Evolutionary conservation across 2,113 vertebrate species (phyloP).

Genomic region (Hippocampus zosterae): DNA sequence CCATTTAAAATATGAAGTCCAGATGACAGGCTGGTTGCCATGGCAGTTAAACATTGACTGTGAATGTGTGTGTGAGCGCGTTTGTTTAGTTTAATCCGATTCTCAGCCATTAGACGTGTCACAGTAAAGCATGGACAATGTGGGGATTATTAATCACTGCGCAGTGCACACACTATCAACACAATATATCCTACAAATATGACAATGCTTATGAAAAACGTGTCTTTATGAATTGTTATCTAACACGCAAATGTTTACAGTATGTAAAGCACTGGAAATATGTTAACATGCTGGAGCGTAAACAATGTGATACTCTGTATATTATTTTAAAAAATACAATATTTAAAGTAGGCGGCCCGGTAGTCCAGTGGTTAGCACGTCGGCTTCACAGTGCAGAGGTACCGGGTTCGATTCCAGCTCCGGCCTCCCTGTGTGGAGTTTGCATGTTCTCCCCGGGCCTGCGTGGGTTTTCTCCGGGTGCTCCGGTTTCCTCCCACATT

Average conservation of each 20-base stretch:
- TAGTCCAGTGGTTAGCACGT: no score
- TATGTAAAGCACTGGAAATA: neutral
- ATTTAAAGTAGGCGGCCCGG: no score
- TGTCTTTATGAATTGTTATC: neutral
- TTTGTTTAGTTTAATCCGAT: slow-evolving; percentile 46
- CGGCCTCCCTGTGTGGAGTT: no score
- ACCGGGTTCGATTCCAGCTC: no score
- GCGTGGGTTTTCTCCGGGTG: no score
- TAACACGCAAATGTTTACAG: neutral
- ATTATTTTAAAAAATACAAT: neutral
- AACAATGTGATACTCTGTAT: neutral
- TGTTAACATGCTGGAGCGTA: neutral
- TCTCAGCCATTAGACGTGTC: slow-evolving; percentile 55
- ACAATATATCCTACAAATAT: neutral
- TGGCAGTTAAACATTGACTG: slow-evolving; percentile 32
- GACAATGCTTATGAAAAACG: neutral
- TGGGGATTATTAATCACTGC: slow-evolving; percentile 36
- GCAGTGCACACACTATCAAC: neutral
- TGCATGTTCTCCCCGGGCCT: no score
- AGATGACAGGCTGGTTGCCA: slow-evolving; percentile 47
- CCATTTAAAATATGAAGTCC: slow-evolving; percentile 26
- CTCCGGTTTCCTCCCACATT: no score
- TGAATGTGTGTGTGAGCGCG: neutral
- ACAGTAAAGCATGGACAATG: slow-evolving; percentile 15
- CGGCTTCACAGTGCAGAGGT: no score